Base-by-base conservation (phyloP, 1,140 invertebrate species). In the Drosophila triauraria region DNA sequence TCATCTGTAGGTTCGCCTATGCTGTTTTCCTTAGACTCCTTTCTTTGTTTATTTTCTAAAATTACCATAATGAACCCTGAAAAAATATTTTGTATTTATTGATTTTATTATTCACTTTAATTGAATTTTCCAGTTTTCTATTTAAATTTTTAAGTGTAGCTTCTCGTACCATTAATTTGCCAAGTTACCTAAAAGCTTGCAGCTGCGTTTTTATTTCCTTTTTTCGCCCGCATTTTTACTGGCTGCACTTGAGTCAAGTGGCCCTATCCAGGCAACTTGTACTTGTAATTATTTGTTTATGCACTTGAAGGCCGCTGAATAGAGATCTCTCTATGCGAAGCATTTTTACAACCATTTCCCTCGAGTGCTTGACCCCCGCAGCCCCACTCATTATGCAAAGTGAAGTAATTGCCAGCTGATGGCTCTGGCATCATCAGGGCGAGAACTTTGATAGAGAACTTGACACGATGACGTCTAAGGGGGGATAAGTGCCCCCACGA, bases 361-460 rank as follows among this genome's bases (percentile, higher is more conserved):
- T 64, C 53, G 46, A 80, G 76, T 72, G 48, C 48, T 60, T 50
- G 58, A 25, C 71, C 68, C 50, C 32, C 35, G 4, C 30, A 0
- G 32, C 51, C 51, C 51, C 44, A 38, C 63, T 80, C 76, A 88
- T 87, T 87, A 87, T 87, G 84, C 77, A 88, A 87, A 87, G 77
- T 80, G 63, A 80, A 88, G 83, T 80, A 88, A 83, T 87, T 83
- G 80, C 53, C 50, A 80, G 80, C 86, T 75, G 74, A 84, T 80
- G 71, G 70, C 51, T 54, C 35, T 68, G 44, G 75, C 56, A 77
- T 56, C 75, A 56, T 60, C 64, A 50, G 23, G 30, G 67, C 53
- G 75, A 51, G 51, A 69, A 87, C 69, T 78, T 80, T 69, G 64
- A 75, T 78, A 76, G 78, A 69, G 69, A 83, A 63, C 57, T 65